Base-by-base conservation (phyloP, 2,113 vertebrate species). In the Podarcis muralis region DNA sequence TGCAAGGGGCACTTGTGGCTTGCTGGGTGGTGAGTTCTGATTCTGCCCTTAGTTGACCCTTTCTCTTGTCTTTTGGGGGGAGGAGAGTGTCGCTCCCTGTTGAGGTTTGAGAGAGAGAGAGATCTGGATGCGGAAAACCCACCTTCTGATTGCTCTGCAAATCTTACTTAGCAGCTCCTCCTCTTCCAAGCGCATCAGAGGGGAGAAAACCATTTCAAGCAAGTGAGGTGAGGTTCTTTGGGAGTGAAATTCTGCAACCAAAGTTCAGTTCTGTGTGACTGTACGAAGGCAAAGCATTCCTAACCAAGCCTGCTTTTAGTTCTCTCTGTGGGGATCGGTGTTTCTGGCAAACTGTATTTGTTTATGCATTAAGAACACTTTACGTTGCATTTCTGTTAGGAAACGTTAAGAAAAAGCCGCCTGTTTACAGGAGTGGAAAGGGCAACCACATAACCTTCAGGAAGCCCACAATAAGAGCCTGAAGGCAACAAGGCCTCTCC, bases 1-100 rank as follows among this genome's bases (percentile, higher is more conserved):
- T 98, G 59, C 98, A 98, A 87, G 98, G 98, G 72, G 97, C 95
- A 0, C 93, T 98, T 78, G 97, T 97, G 0, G 98, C 97, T 3
- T 97, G 97, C 95, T 98, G 97, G 97, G 97, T 97, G 96, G 97
- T 97, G 96, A 88, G 97, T 95, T 91, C 3, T 6, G 23, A 2
- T 35, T 53, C 68, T 66, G 12, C 40, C 5, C 4, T 48, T 35
- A 3, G 12, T 15, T 69, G 23, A 27, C 81, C 27, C 8, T 12
- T 30, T 65, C 59, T 66, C 20, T n/a, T 18, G 18, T 30, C 15
- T n/a, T 8, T 30, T 57, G 13, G 25, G 30, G 74, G 25, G n/a
- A 15, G 12, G 20, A 9, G 12, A 1, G 8, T 5, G 15, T 35
- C 13, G 23, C 1, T 37, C 25, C 16, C 59, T 8, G 71, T 37